Base-by-base conservation (phyloP, 53 echinoderm and acorn worm species). In the Zoroaster sp. region DNA sequence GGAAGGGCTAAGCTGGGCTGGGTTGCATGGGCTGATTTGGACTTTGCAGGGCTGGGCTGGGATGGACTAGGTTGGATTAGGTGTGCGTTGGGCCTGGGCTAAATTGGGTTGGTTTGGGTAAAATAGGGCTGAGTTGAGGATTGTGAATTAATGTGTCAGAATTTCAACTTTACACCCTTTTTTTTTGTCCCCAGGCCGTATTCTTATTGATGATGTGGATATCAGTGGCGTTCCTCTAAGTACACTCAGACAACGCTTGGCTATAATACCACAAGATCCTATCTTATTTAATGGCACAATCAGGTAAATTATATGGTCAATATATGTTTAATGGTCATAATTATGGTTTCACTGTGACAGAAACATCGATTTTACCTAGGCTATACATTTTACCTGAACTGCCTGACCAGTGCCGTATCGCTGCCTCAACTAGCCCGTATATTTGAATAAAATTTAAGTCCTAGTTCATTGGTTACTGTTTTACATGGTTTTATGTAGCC, bases 231-330 rank as follows among this genome's bases (percentile, higher is more conserved):
- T 96, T 71, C 94, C 96, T 35, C 80, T 96, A 8, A 93, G 86
- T 17, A 96, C 93, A 14, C 89, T 96, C 18, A 75, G 96, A 8
- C 90, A 93, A 73, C 83, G 94, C 18, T 71, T 96, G 4, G 80
- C 96, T 51, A 96, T 96, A 40, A 96, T 96, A 38, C 96, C 96
- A 67, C 96, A 96, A 59, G 96, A 96, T 75, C 92, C 96, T 1
- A 89, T 94, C 33, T 77, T 96, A 3, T 96, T 96, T 55, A 94
- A 73, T 65, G 96, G 94, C 12, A 87, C 94, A 34, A 92, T 96
- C 72, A 90, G 96, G 94, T 96, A 77, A 35, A 2, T 30, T 9
- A 55, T 25, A 3, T 55, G 2, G 5, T 55, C n/a, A n/a, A n/a
- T n/a, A n/a, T n/a, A n/a, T n/a, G n/a, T n/a, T n/a, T n/a, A n/a